phyloP scores from a whole-genome alignment of 2,797 vertebrate genomes.

The Falco berigora region DNA sequence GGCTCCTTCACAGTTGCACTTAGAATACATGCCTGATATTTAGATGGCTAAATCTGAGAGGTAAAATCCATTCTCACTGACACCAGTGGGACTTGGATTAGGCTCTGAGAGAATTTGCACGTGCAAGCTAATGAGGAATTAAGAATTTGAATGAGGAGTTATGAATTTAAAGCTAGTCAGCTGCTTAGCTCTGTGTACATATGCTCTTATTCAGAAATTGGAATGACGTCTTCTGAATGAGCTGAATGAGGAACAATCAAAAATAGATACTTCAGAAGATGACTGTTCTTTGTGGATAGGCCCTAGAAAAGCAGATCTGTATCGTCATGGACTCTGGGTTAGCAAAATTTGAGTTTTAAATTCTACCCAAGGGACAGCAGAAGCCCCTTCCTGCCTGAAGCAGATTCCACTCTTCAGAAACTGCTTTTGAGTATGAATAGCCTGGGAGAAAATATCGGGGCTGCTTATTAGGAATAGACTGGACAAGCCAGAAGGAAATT shows the following conservation, averaged over 20 bases:
- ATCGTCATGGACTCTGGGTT: not conserved
- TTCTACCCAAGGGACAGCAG: not conserved
- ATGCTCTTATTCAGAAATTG: not conserved
- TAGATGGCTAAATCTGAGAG: constrained; percentile 7
- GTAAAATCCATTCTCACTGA: not conserved
- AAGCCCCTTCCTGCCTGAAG: rapidly evolving
- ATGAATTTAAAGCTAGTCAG: not conserved
- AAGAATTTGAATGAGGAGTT: not conserved
- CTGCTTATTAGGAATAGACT: not conserved
- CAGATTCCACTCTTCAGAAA: not conserved
- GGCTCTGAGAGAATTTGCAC: not conserved
- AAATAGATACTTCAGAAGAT: not conserved
- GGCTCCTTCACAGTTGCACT: not conserved
- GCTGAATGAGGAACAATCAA: not conserved
- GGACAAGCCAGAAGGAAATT: not conserved
- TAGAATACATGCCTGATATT: not conserved
- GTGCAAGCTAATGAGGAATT: constrained; percentile 7
- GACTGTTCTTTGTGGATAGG: not conserved
- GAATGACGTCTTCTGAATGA: not conserved
- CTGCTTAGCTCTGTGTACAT: not conserved
- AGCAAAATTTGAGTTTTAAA: not conserved
- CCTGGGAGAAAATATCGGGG: not conserved
- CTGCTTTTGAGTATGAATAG: not conserved
- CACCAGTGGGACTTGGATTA: not conserved
- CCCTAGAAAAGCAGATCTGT: not conserved